Evolutionary conservation across 1,140 invertebrate genomes (phyloP), one percentile per base, ranked within the genome.

Genomic region (Drosophila oshimai): DNA sequence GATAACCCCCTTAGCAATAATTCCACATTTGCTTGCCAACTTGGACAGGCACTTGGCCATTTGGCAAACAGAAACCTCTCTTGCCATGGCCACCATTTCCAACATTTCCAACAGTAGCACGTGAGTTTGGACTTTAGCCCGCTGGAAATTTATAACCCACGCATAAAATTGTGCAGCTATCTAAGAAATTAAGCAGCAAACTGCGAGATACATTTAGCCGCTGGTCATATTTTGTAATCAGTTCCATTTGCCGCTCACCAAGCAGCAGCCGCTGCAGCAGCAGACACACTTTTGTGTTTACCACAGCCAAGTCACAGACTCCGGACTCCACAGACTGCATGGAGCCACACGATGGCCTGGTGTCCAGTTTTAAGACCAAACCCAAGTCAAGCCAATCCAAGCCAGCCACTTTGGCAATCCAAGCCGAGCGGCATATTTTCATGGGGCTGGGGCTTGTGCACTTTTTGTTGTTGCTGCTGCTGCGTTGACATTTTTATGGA

Each of bases 191-290:
- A 83, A 87, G 73, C 83, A 88, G 74, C 74, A 79, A 88, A 88
- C 73, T 74, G 73, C 81, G 58, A 73, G 68, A 87, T 88, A 89
- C 77, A 78, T 88, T 88, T 88, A 78, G 78, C 83, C 78, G 84
- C 81, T 67, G 80, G 80, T 86, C 80, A 86, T 86, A 86, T 86
- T 86, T 86, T 86, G 80, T 86, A 86, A 86, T 86, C 80, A 86
- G 80, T 80, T 86, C 87, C 79, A 79, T 89, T 88, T 84, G 88
- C 88, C 87, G 87, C 70, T 73, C 70, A 73, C 70, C 69, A 37
- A 51, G 20, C 44, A 24, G 37, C 57, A 36, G 13, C 29, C 3
- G 7, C 36, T 22, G 57, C 22, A 13, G 44, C 42, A 26, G 36
- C 22, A 70, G 42, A 70, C 65, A 60, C 45, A 58, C 53, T 58